phyloP scores from a whole-genome alignment of 2,113 vertebrate genomes.

The Procavia capensis region DNA sequence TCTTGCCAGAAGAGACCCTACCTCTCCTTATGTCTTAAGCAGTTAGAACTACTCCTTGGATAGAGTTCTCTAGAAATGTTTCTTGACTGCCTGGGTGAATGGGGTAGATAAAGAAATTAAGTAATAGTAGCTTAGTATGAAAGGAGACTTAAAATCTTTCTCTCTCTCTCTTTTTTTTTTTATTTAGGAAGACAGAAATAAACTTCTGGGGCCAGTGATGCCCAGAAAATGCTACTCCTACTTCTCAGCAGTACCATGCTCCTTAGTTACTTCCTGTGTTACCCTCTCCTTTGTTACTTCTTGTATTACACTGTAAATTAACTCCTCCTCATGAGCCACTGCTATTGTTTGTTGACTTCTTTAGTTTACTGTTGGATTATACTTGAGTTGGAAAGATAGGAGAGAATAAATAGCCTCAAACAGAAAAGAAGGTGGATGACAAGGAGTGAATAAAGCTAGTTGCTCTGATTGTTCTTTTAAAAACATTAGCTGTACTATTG shows the following conservation, averaged over 20 bases:
- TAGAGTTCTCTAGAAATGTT: background rate
- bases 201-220: background rate
- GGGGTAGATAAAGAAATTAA: background rate
- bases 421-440: background rate
- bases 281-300: background rate
- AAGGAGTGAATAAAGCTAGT: background rate
- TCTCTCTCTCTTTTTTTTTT: background rate
- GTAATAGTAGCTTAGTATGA: background rate
- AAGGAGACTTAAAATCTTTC: background rate
- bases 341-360: background rate
- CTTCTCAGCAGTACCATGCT: background rate
- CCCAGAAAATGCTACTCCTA: background rate
- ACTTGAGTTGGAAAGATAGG: background rate
- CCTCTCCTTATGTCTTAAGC: background rate
- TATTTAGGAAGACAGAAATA: slow-evolving; percentile 29
- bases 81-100: background rate
- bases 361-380: slow-evolving; percentile 7
- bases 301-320: background rate
- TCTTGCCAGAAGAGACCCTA: background rate
- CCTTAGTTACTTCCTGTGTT: background rate
- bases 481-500: background rate
- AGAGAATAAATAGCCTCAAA: background rate
- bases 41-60: background rate
- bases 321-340: background rate
- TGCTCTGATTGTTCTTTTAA: slow-evolving; percentile 20